Conservation (phyloP, 1,140 invertebrate genomes). For the Charaxes varanes region DNA sequence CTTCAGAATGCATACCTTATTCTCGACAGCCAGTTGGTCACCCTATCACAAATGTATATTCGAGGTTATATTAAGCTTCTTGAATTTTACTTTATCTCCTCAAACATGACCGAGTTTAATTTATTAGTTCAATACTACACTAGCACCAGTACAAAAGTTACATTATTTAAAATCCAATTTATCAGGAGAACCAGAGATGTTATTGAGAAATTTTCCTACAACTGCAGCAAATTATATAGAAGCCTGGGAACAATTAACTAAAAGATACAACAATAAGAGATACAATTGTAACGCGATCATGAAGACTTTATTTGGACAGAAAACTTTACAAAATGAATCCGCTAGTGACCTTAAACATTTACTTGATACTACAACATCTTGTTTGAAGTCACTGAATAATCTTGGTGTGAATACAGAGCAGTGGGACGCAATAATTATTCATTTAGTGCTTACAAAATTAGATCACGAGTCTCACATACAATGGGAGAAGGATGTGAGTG, state of each 20-base stretch:
- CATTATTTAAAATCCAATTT: conserved; percentile 26
- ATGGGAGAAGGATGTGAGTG: conserved; percentile 22
- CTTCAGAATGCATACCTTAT: no score
- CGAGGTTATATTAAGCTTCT: no score
- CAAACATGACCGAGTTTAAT: no score
- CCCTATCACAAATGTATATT: no score
- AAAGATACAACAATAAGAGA: conserved; percentile 23
- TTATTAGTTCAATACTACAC: not conserved
- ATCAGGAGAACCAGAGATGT: conserved; percentile 14
- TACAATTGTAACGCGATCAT: conserved; percentile 26
- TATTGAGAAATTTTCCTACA: conserved; percentile 17
- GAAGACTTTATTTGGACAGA: conserved; percentile 21
- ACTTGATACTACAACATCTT: conserved; percentile 21
- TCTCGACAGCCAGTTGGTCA: no score
- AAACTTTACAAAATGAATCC: conserved; percentile 17
- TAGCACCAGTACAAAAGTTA: conserved; percentile 23
- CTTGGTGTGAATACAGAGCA: conserved; percentile 7
- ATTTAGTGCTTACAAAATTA: conserved; percentile 25
- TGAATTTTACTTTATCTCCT: no score
- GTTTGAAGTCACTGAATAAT: conserved; percentile 23
- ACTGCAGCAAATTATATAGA: conserved; percentile 22
- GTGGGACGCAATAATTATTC: conserved; percentile 22
- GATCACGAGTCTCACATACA: conserved; percentile 22
- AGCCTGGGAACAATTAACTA: conserved; percentile 19
- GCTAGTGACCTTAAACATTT: conserved; percentile 14